Conservation (phyloP, 1,140 invertebrate species). For the Chrysomallon squamiferum region DNA sequence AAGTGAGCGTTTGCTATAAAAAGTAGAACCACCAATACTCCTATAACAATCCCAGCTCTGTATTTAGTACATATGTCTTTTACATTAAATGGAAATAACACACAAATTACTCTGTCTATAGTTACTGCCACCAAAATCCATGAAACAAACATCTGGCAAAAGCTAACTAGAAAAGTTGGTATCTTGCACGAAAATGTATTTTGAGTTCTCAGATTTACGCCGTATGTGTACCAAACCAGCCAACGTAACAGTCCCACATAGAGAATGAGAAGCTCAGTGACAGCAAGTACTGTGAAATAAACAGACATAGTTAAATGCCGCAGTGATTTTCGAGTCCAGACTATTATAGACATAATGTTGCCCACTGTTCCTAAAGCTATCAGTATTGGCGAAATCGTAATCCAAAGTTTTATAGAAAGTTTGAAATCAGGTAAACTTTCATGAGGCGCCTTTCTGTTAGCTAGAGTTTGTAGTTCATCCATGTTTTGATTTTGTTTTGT, state of each 20-base stretch:
- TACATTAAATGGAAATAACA: conserved; percentile 30
- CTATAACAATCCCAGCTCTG: background rate
- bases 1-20: background rate
- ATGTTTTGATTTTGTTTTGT: no score
- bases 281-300: conserved; percentile 28
- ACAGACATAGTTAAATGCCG: conserved; percentile 27
- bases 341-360: conserved; percentile 23
- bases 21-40: background rate
- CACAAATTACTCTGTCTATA: conserved; percentile 31
- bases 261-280: conserved; percentile 30
- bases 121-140: conserved; percentile 44
- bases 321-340: conserved; percentile 4
- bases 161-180: conserved; percentile 29
- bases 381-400: conserved; percentile 20
- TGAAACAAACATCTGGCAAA: conserved; percentile 21
- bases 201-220: conserved; percentile 29
- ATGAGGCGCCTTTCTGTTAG: no score
- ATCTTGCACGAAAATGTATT: conserved; percentile 28
- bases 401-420: no score
- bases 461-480: no score
- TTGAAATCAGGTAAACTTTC: no score
- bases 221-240: conserved; percentile 29
- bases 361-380: conserved; percentile 21
- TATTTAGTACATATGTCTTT: conserved; percentile 8
- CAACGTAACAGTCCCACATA: conserved; percentile 33